Evolutionary conservation across 1,140 invertebrate genomes (phyloP), one percentile per base, ranked within the genome.

Genomic region (Drosophila pruinosa): DNA sequence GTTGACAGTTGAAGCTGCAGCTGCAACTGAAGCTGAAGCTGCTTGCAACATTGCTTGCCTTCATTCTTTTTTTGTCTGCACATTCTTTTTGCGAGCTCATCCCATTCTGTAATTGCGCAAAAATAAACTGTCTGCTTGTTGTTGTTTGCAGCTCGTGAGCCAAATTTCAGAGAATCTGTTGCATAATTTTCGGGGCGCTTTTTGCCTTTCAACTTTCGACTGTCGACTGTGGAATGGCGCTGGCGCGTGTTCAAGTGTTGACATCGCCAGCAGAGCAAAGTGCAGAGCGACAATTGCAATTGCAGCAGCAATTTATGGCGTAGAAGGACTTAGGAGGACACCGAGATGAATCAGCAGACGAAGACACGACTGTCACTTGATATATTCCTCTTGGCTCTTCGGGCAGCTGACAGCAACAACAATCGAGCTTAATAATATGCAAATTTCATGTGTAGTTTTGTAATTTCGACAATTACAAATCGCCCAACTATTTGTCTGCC

Each of bases 221-320:
- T n/a, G n/a, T n/a, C n/a, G n/a, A n/a, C n/a, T n/a, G n/a, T n/a
- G n/a, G n/a, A n/a, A n/a, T 41, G 79, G 58, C 50, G 62, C 77
- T 78, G 77, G 81, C 74, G 81, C 81, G 81, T 86, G 81, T 88
- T 86, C 74, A 88, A 86, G 81, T 86, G 81, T 82, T 82, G 78
- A 88, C 80, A 88, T 69, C 69, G 63, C 73, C 68, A 62, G 69
- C 34, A 43, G 12, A 10, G 21, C 62, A 52, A 39, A 58, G 53
- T 50, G 47, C 57, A 45, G 36, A n/a, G 48, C 56, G 72, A 81
- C 72, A 80, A 80, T 80, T 79, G 77, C 77, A 79, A 80, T 71
- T 80, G 77, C 78, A 61, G 38, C 57, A 68, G 74, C 78, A 81
- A 81, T 82, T 81, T 80, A 81, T 77, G 73, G 78, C 68, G 38